These are phyloP conservation scores for Tortrix viridana DNA, from an alignment of 2,888 invertebrate genomes.

Conservation along the genomic window DNA sequence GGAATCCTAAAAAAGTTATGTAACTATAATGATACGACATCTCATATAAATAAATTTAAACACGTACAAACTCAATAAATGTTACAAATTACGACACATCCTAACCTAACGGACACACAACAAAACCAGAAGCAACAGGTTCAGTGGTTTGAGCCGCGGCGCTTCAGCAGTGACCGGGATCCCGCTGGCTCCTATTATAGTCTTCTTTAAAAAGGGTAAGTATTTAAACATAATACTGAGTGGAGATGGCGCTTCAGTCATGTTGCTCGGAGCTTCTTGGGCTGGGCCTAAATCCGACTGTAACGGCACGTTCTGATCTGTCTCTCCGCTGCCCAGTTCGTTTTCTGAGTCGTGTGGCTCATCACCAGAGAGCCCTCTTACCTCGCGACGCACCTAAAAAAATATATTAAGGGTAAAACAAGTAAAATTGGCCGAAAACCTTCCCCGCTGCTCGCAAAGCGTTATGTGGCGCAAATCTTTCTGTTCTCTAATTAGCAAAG, in stretches of 20 bases:
- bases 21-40: not conserved
- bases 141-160: no score
- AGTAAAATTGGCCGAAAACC: not conserved
- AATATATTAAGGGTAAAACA: not conserved
- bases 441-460: no score
- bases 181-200: no score
- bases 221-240: conserved; percentile 66
- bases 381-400: conserved; percentile 51
- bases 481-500: no score
- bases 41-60: not conserved
- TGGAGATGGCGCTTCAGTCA: conserved; percentile 46
- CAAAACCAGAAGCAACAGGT: no score
- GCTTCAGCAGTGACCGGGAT: no score
- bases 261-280: conserved; percentile 16
- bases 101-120: conserved; percentile 14
- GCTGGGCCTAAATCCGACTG: no score
- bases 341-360: not conserved
- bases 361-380: conserved; percentile 35
- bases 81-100: conserved; percentile 13
- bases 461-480: no score
- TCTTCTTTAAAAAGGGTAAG: conserved; percentile 62
- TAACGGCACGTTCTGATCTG: no score
- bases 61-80: conserved; percentile 1
- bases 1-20: no score
- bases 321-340: not conserved